Evolutionary conservation across 2,888 invertebrate species (phyloP).

Genomic region (Belgica antarctica): DNA sequence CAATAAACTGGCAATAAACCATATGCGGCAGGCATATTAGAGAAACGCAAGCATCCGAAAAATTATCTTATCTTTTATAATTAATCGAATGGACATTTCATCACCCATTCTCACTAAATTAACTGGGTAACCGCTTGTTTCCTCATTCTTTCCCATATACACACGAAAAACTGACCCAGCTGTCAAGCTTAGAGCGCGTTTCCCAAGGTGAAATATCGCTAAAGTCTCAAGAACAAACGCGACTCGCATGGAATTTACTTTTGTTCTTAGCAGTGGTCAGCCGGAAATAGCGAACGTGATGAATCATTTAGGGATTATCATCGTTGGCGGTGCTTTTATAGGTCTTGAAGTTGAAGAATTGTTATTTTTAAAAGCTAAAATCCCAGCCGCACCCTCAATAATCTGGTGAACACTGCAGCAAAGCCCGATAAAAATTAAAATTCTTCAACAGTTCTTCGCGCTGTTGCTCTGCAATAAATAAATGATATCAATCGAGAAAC

Average conservation of each 20-base stretch:
- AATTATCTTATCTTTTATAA: constrained; percentile 27
- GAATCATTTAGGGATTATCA: no score
- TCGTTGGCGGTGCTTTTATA: no score
- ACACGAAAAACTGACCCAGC: constrained; percentile 18
- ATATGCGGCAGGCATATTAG: constrained; percentile 3
- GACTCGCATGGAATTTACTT: background rate
- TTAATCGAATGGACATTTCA: constrained; percentile 41
- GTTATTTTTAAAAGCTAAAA: no score
- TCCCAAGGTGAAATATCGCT: background rate
- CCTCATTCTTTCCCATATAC: constrained; percentile 31
- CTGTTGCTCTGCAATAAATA: background rate
- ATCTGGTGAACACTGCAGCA: no score
- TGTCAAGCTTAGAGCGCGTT: constrained; percentile 8
- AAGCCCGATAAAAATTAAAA: constrained; percentile 27
- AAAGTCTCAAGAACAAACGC: background rate
- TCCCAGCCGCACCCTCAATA: no score
- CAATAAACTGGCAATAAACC: background rate
- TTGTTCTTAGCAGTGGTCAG: background rate
- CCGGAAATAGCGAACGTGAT: no score
- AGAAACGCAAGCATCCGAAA: background rate
- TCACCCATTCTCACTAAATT: constrained; percentile 32
- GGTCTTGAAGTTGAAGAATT: no score
- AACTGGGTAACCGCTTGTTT: constrained; percentile 5
- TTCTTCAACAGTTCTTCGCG: constrained; percentile 24
- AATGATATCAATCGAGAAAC: background rate